Evolutionary conservation across 2,797 vertebrate genomes (phyloP).

Genomic region (Scarus forsteni): DNA sequence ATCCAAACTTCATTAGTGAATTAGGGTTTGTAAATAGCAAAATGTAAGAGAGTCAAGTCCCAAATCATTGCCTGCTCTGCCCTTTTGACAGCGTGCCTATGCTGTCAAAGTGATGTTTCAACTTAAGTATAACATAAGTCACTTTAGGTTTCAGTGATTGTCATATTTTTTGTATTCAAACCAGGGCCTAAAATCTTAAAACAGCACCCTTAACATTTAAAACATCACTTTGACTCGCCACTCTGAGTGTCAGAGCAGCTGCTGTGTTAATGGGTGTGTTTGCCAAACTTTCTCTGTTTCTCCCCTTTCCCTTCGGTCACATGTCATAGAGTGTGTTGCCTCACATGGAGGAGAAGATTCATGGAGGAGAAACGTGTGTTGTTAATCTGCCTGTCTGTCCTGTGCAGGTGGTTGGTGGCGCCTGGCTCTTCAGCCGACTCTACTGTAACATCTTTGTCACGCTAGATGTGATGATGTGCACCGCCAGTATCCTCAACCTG

Average conservation of each 20-base stretch:
- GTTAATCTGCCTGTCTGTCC: slow-evolving; percentile 64
- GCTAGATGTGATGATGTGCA: slow-evolving; percentile 98
- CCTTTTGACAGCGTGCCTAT: too few species aligned
- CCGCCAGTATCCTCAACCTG: slow-evolving; percentile 97
- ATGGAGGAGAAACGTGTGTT: slow-evolving; percentile 24
- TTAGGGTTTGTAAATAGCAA: too few species aligned
- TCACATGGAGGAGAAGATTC: slow-evolving; percentile 49
- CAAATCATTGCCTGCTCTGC: too few species aligned
- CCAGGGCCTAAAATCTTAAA: too few species aligned
- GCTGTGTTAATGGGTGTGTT: background rate
- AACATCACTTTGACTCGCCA: background rate
- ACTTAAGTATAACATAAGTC: too few species aligned
- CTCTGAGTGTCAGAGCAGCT: background rate
- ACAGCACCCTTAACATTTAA: too few species aligned
- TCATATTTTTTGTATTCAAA: too few species aligned
- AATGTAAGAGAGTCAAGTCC: too few species aligned
- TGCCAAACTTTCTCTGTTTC: slow-evolving; percentile 1
- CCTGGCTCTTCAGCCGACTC: slow-evolving; percentile 93
- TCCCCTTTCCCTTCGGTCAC: slow-evolving; percentile 14
- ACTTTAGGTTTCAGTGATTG: too few species aligned
- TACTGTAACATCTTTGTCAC: slow-evolving; percentile 96
- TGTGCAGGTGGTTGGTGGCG: slow-evolving; percentile 92
- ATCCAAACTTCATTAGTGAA: too few species aligned
- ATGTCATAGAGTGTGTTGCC: slow-evolving; percentile 18
- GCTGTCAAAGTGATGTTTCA: too few species aligned